Evolutionary conservation across 2,797 vertebrate species (phyloP).

Genomic region (Sebastes taczanowskii): DNA sequence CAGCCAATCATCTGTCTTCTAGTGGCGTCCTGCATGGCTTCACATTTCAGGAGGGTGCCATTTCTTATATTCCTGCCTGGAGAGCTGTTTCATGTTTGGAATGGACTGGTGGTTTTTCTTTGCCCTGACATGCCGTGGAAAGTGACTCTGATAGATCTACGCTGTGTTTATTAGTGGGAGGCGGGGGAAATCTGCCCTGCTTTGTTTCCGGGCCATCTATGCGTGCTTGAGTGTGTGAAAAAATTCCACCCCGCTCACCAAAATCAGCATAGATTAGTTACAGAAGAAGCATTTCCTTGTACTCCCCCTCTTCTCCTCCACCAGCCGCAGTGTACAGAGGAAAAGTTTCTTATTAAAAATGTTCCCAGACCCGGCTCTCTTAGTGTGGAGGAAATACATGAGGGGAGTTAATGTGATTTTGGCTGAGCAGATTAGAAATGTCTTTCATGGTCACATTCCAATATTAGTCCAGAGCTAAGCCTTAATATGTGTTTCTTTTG

Average conservation of each 20-base stretch:
- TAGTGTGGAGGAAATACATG: conserved; percentile 79
- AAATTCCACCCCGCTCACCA: conserved; percentile 16
- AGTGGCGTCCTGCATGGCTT: conserved; percentile 60
- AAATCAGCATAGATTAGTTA: conserved; percentile 65
- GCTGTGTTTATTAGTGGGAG: conserved; percentile 32
- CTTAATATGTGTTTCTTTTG: conserved; percentile 81
- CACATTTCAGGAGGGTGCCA: conserved; percentile 66
- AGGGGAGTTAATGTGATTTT: conserved; percentile 84
- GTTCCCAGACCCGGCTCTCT: conserved; percentile 66
- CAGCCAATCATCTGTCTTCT: conserved; percentile 76
- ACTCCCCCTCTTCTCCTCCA: conserved; percentile 22
- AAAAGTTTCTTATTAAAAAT: conserved; percentile 76
- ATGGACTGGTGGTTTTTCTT: conserved; percentile 59
- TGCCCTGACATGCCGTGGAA: conserved; percentile 36
- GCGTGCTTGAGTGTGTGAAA: background rate
- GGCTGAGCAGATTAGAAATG: conserved; percentile 84
- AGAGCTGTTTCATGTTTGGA: conserved; percentile 69
- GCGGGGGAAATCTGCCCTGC: conserved; percentile 6
- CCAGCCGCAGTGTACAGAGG: conserved; percentile 12
- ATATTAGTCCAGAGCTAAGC: conserved; percentile 82
- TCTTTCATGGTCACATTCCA: conserved; percentile 85
- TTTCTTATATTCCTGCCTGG: conserved; percentile 65
- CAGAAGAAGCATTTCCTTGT: conserved; percentile 39
- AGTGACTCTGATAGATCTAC: conserved; percentile 59
- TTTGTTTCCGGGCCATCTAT: conserved; percentile 41